phyloP scores from a whole-genome alignment of 2,888 invertebrate genomes.

The Spilarctia lutea region DNA sequence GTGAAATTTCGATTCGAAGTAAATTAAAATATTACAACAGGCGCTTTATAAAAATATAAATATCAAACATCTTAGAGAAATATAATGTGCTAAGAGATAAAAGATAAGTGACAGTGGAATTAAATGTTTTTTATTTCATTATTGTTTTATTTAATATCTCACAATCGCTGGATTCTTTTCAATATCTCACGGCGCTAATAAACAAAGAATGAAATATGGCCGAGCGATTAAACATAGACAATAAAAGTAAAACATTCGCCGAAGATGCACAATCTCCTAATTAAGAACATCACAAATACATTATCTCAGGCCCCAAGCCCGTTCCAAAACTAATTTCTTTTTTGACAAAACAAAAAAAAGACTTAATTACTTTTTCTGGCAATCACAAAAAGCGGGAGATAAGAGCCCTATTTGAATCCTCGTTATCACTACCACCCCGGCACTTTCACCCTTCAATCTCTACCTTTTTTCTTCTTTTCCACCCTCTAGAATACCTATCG shows the following conservation, averaged over 20 bases:
- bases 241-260: slow-evolving; percentile 50
- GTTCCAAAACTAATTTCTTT: slow-evolving; percentile 77
- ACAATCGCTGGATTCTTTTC: slow-evolving; percentile 26
- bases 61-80: not conserved
- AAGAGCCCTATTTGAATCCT: slow-evolving; percentile 77
- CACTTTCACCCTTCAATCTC: slow-evolving; percentile 76
- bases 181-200: slow-evolving; percentile 44
- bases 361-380: slow-evolving; percentile 83
- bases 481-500: slow-evolving; percentile 75
- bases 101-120: not conserved
- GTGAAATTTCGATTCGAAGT: not conserved
- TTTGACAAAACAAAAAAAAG: slow-evolving; percentile 72
- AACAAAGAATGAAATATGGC: slow-evolving; percentile 44
- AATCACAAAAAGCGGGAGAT: slow-evolving; percentile 78
- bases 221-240: slow-evolving; percentile 46
- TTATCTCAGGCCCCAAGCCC: slow-evolving; percentile 66
- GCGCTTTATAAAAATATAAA: not conserved
- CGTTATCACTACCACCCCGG: slow-evolving; percentile 79
- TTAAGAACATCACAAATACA: slow-evolving; percentile 79
- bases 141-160: not conserved
- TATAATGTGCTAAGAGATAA: not conserved
- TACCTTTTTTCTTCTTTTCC: slow-evolving; percentile 64
- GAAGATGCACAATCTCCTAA: slow-evolving; percentile 68
- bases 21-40: not conserved
- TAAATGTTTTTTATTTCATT: not conserved